Evolutionary conservation across 2,888 invertebrate species (phyloP), one percentile per base, ranked within the genome.

Genomic region (Chloromyia formosa): DNA sequence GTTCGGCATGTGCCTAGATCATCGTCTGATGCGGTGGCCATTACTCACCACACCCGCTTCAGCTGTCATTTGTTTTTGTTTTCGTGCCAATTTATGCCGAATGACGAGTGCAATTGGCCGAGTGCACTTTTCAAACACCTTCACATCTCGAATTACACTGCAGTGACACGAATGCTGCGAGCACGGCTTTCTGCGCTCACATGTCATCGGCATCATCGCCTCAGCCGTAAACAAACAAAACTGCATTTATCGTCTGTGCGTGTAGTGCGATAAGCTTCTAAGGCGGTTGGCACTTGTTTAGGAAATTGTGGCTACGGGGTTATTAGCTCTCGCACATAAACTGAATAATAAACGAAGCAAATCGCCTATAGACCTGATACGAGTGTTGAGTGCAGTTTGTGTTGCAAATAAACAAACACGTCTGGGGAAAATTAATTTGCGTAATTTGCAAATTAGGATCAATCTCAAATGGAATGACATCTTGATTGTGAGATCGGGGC

Each of bases 11-110:
- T 56, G 56, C 20, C 10, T 56, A 18, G 56, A 56, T 56, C 22
- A 18, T 56, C 10, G 56, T 18, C 27, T 53, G 53, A 16, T 53
- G 53, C 16, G 53, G n/a, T 53, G 16, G 20, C n/a, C 23, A 61
- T 27, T 27, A 27, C 60, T 61, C 60, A 61, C 60, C 60, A 61
- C 27, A 61, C 27, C 23, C 60, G 23, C 18, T 10, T 12, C 23
- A 62, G 10, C 62, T 61, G 60, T 23, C 27, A 56, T 20, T 56
- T 56, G 56, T 56, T 56, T 56, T 56, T 56, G 56, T 56, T 56
- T 56, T 56, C 20, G 10, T 56, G 56, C 10, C 3, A n/a, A 12
- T 42, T 42, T 42, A 12, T n/a, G 12, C 4, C 49, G 49, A 49
- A 49, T n/a, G 16, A 49, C 16, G 49, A 12, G 12, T n/a, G 49